Base-by-base conservation (phyloP, 2,797 vertebrate species). In the Falco columbarius region DNA sequence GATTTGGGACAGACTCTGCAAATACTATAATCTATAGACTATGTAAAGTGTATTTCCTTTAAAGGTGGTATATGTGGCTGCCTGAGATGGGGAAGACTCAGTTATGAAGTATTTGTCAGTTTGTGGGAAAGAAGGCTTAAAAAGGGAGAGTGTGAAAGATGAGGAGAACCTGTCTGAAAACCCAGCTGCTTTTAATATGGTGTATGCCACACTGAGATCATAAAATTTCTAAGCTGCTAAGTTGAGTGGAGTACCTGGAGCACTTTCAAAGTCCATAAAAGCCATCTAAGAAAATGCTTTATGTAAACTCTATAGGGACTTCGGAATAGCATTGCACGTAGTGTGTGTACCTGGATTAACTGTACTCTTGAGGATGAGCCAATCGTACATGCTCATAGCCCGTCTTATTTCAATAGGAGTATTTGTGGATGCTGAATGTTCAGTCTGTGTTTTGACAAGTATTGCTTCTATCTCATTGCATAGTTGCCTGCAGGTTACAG, bases 331-430 rank as follows among this genome's bases (percentile, higher is more conserved):
- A 63, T 27, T 87, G 80, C 89, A 86, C 61, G n/a, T 29, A 26
- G 36, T 94, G 51, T 23, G 1, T 82, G 61, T 85, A 73, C 89
- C 79, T 93, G 90, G 96, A 97, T 97, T 96, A 97, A 94, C 81
- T 95, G 96, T 95, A 79, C 95, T 83, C 54, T 62, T 95, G 89
- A 93, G 73, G 61, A 66, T 49, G n/a, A 94, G 81, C 79, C 95
- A 96, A n/a, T 49, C 61, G 59, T 56, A 46, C 49, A 54, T 86
- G 84, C 84, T 68, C 32, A 40, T 2, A 59, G 68, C 61, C 44
- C 54, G 77, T 59, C 54, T 86, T 15, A 40, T 82, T 96, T 75
- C 84, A 81, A 0, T 10, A 49, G 65, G 22, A 75, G 38, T 59
- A 67, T 81, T 70, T 91, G 63, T 51, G 68, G 79, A 15, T 70